Conservation (phyloP, 2,888 invertebrate genomes). For the Azorinus chamasolen region DNA sequence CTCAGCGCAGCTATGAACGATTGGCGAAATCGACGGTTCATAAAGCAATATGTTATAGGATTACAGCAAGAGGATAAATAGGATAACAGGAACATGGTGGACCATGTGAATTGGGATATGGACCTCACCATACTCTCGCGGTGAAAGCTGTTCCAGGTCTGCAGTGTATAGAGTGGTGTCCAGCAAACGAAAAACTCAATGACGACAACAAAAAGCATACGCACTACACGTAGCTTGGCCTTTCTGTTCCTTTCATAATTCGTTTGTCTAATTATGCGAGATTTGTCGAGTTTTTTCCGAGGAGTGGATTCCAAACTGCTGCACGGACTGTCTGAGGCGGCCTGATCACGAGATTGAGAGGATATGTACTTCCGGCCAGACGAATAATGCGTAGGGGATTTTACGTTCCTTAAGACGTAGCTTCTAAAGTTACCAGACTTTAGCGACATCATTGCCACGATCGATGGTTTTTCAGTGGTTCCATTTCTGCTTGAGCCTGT, state of each 20-base stretch:
- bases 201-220: slow-evolving; percentile 96
- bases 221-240: slow-evolving; percentile 86
- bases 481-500: no score
- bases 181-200: slow-evolving; percentile 96
- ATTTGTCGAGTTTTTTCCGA: slow-evolving; percentile 40
- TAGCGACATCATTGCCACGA: slow-evolving; percentile 13
- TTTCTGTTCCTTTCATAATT: slow-evolving; percentile 89
- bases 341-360: not conserved
- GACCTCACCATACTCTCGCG: slow-evolving; percentile 88
- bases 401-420: slow-evolving; percentile 15
- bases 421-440: slow-evolving; percentile 7
- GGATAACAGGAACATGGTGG: slow-evolving; percentile 92
- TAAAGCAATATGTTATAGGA: slow-evolving; percentile 96
- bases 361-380: not conserved
- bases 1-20: slow-evolving; percentile 93
- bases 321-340: slow-evolving; percentile 29
- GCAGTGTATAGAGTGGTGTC: slow-evolving; percentile 94
- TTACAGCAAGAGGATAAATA: slow-evolving; percentile 95
- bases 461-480: not conserved
- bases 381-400: not conserved
- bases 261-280: slow-evolving; percentile 64
- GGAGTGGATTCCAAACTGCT: slow-evolving; percentile 55
- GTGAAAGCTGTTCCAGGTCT: slow-evolving; percentile 92
- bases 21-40: slow-evolving; percentile 94
- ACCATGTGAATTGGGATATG: slow-evolving; percentile 86